Percentiles rank a stretch among this genome's conserved stretches.
Conservation (phyloP, 35 echinoderm and acorn worm genomes). For the Hemicentrotus pulcherrimus region DNA sequence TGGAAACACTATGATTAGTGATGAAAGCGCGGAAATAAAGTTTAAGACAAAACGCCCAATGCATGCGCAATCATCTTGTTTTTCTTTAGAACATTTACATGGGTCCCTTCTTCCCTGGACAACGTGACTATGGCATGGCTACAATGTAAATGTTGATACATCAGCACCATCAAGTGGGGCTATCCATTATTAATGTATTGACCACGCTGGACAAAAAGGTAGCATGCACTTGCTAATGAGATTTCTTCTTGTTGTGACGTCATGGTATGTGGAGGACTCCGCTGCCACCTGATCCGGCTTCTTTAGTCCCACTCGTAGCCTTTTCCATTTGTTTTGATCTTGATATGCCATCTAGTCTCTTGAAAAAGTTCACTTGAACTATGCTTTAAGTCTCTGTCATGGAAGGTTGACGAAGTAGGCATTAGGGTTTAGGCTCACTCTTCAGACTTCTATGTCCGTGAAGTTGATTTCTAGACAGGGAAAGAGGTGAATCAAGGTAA, state of each 20-base stretch:
- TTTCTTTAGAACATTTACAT: too few species aligned
- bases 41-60: too few species aligned
- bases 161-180: background rate
- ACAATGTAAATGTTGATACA: background rate
- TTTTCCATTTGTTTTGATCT: slow-evolving; percentile 11
- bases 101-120: too few species aligned
- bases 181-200: too few species aligned
- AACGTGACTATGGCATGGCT: too few species aligned
- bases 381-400: background rate
- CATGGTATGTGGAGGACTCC: background rate
- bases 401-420: background rate
- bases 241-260: background rate
- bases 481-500: too few species aligned
- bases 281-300: background rate
- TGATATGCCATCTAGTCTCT: background rate
- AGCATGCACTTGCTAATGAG: background rate
- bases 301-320: background rate
- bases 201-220: too few species aligned
- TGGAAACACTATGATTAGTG: too few species aligned
- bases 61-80: too few species aligned
- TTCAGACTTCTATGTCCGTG: background rate
- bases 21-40: too few species aligned
- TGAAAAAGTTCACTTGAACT: slow-evolving; percentile 15
- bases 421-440: background rate
- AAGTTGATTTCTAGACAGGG: too few species aligned